Evolutionary conservation across 2,797 vertebrate genomes (phyloP).

Genomic region (Phyllotis vaccarum): DNA sequence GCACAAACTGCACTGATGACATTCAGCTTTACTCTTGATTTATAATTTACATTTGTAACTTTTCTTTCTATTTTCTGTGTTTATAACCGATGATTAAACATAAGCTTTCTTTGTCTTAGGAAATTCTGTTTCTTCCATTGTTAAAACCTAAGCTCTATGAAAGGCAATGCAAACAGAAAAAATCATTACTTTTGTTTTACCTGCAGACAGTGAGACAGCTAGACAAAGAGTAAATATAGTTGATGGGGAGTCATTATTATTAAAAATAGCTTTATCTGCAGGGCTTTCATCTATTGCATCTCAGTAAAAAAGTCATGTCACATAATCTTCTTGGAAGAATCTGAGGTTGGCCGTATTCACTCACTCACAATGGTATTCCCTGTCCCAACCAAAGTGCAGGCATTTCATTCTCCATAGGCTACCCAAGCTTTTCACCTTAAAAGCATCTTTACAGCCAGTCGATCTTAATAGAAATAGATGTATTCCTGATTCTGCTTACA

Average conservation of each 20-base stretch:
- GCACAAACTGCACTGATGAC: neutral
- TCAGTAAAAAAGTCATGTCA: constrained; percentile 5
- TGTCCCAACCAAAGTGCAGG: neutral
- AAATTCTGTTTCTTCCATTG: neutral
- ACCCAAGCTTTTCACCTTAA: neutral
- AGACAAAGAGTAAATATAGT: neutral
- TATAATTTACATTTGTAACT: neutral
- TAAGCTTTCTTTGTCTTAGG: neutral
- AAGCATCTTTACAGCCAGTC: constrained; percentile 3
- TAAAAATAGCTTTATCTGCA: constrained; percentile 33
- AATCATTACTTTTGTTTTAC: neutral
- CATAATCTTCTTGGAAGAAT: neutral
- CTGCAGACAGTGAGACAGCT: neutral
- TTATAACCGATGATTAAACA: neutral
- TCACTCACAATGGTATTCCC: neutral
- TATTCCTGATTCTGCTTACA: neutral
- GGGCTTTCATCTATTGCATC: neutral
- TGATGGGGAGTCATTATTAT: neutral
- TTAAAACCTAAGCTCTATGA: constrained; percentile 16
- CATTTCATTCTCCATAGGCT: neutral
- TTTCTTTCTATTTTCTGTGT: neutral
- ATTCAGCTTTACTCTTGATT: neutral
- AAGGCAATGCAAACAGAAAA: neutral
- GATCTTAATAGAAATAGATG: constrained; percentile 35
- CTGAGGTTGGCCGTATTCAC: neutral